Evolutionary conservation across 2,113 vertebrate genomes (phyloP).

Genomic region (Oophaga pumilio): DNA sequence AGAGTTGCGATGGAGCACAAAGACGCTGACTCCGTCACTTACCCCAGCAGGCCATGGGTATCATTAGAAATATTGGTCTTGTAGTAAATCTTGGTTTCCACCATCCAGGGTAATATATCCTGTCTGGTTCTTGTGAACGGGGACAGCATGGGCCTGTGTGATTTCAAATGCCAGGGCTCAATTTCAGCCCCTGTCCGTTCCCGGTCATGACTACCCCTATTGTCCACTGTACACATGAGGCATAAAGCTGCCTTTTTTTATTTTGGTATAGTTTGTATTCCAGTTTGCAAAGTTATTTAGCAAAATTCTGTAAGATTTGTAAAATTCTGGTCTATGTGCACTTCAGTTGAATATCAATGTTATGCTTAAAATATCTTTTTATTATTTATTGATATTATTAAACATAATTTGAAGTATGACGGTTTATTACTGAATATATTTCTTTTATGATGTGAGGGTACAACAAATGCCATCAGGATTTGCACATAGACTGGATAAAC

Average conservation of each 20-base stretch:
- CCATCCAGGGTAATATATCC: too few relatives aligned
- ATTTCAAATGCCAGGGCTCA: too few relatives aligned
- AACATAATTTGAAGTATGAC: neutral
- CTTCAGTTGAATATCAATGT: neutral
- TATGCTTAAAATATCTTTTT: neutral
- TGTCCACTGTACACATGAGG: neutral
- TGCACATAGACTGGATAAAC: constrained; percentile 12
- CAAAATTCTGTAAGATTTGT: neutral
- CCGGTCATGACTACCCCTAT: too few relatives aligned
- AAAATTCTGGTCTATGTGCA: neutral
- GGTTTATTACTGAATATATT: neutral
- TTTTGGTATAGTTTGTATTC: neutral
- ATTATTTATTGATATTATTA: neutral
- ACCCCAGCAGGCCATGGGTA: too few relatives aligned
- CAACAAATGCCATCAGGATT: neutral
- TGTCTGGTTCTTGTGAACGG: too few relatives aligned
- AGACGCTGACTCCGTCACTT: too few relatives aligned
- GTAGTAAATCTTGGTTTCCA: too few relatives aligned
- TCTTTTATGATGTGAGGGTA: neutral
- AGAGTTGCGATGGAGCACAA: too few relatives aligned
- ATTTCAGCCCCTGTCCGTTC: too few relatives aligned
- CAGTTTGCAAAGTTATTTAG: neutral
- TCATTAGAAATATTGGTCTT: too few relatives aligned
- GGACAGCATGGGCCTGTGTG: too few relatives aligned
- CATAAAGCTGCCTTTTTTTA: neutral